Base-by-base conservation (phyloP, 2,797 vertebrate species). In the Hoplostethus atlanticus region DNA sequence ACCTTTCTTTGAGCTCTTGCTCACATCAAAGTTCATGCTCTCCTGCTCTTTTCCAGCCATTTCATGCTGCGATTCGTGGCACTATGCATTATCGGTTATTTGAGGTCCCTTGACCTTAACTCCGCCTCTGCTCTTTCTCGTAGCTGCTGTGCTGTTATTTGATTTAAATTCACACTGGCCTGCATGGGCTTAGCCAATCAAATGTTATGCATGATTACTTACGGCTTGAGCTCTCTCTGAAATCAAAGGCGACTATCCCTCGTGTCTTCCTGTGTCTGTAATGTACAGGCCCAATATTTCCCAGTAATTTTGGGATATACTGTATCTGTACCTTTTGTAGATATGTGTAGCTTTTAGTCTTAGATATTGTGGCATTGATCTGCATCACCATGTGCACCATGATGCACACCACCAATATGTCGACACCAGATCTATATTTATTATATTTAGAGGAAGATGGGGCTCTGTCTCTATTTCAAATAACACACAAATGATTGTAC, bases 121-220 rank as follows among this genome's bases (percentile, higher is more conserved):
- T 61, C 73, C n/a, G 36, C 72, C 68, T 73, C 65, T 58, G 44
- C 76, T 80, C 80, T 77, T 70, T 77, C 67, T 79, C 67, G 53
- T 58, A 63, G 44, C 76, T n/a, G n/a, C 78, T 66, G 34, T 74
- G 59, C 65, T 65, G 17, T 40, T 5, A 25, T 71, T 79, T 84
- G 57, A 78, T 85, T 76, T 78, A 70, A 85, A 85, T 82, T 73
- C 80, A 74, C 52, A 76, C 56, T 47, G 57, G 66, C 72, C 77
- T 56, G 59, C 47, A 10, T 59, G 74, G 72, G 72, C 77, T 67
- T 46, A 71, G 66, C 77, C 73, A 86, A 84, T 88, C 70, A 81
- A 69, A 84, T 84, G 71, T 77, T 84, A 76, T 69, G 77, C 69
- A 68, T 74, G 74, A 82, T 80, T 80, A 76, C 77, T 78, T 71